Evolutionary conservation across 2,113 vertebrate species (phyloP), one percentile per base, ranked within the genome.

Genomic region (Pseudopipra pipra): DNA sequence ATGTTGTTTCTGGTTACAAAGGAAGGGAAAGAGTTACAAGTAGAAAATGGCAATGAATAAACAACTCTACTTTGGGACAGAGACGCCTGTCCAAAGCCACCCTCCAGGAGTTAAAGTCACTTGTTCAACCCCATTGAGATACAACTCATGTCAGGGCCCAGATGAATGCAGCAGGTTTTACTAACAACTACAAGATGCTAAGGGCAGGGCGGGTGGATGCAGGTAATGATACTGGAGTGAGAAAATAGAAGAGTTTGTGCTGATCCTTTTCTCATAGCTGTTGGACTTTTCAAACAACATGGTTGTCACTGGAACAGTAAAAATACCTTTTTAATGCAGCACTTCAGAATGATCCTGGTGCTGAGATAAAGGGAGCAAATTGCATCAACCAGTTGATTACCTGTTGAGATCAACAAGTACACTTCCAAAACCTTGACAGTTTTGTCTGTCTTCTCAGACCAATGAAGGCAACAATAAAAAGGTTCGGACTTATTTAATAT

Each of bases 111-210:
- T 22, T 54, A 6, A 52, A 62, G 56, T 20, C 61, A 23, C 22
- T 41, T 31, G n/a, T 46, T 55, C 35, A 78, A 3, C 15, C 24
- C 8, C 39, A 24, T 39, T 6, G n/a, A 84, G 89, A 13, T 4
- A 24, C 24, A 47, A 3, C 12, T 37, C 51, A 2, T 1, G 3
- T 1, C 25, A 51, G 15, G 16, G 30, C 84, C n/a, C 30, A 62
- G 37, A 24, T 21, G 16, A 43, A 47, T 0, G 0, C 31, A 70
- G 30, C 18, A 61, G 22, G 39, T n/a, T 71, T 82, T n/a, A 41
- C 2, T 18, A 44, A 23, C 5, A 47, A 9, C 39, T 47, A 47
- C 47, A 18, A 15, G 66, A 16, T 11, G n/a, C 41, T 23, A 8
- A 65, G 31, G 35, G 33, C 5, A 65, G 8, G 5, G 30, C 21